phyloP scores from a whole-genome alignment of 2,113 vertebrate species.

The Sebastes fasciatus region DNA sequence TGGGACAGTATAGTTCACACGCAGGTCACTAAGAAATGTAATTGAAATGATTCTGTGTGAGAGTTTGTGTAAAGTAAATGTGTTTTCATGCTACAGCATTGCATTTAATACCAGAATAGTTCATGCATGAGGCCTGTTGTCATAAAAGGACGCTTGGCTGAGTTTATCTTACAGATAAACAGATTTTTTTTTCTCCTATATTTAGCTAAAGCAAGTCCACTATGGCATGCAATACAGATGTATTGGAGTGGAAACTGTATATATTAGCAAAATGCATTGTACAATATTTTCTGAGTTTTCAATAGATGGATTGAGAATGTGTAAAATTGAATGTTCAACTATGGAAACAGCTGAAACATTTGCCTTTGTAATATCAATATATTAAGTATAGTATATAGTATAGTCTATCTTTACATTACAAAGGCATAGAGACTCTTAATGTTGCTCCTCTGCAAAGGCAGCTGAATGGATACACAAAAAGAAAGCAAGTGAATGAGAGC shows the following conservation, averaged over 20 bases:
- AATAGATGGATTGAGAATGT: background rate
- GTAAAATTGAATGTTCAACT: background rate
- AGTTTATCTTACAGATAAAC: background rate
- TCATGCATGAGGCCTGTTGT: no score
- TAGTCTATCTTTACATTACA: no score
- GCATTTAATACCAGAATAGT: no score
- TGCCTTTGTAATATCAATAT: background rate
- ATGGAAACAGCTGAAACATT: no score
- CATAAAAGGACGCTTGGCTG: background rate
- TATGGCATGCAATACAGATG: background rate
- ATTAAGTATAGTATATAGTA: background rate
- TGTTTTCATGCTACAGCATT: no score
- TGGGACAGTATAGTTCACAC: background rate
- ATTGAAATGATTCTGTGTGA: background rate
- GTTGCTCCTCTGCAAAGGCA: constrained; percentile 4
- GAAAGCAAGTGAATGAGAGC: background rate
- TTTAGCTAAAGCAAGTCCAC: background rate
- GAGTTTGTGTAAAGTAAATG: no score
- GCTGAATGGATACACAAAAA: constrained; percentile 33
- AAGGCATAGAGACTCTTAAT: background rate
- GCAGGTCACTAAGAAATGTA: background rate
- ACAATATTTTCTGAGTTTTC: background rate
- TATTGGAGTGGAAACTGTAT: background rate
- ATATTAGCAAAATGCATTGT: background rate
- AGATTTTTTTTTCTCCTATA: background rate